Evolutionary conservation across 2,113 vertebrate species (phyloP), one percentile per base, ranked within the genome.

Genomic region (Xiphias gladius): DNA sequence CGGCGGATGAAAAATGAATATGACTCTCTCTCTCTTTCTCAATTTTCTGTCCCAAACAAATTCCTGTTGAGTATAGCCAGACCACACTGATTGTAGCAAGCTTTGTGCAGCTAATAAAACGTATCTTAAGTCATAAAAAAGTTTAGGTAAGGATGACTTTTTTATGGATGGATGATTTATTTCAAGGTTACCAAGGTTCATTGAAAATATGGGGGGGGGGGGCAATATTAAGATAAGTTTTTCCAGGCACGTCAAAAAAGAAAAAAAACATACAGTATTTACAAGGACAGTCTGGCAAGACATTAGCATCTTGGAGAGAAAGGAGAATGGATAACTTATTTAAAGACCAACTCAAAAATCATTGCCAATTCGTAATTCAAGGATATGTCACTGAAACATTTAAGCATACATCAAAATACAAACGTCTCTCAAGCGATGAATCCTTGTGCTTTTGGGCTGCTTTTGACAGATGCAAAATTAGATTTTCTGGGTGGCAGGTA

Each of bases 71-170:
- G 67, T 68, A 64, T 68, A 81, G 59, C 72, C 63, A 82, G 66
- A 63, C 64, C 54, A 67, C 43, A 64, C 4, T 83, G 54, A 80
- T 50, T 88, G 77, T 63, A 52, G 14, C 57, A 70, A 90, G 84
- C 79, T 84, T 87, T 86, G 85, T 14, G n/a, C 71, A n/a, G 37
- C 76, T 85, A 86, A 85, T 92, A 87, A 91, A 89, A 88, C 79
- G 67, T 46, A 84, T 90, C 64, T 87, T 55, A 79, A 73, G 55
- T 64, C 77, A 79, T 85, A 74, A 88, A 90, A 76, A 79, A 59
- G 75, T 82, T 73, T 79, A 19, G 74, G 74, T 62, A 69, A 75
- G 72, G 79, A 72, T 74, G 79, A 91, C 82, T 67, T 39, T 10
- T 90, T 92, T 86, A 86, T 82, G 62, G 75, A 35, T 9, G 35